Conservation (phyloP, 2,888 invertebrate genomes). For the Drosophila siamana region DNA sequence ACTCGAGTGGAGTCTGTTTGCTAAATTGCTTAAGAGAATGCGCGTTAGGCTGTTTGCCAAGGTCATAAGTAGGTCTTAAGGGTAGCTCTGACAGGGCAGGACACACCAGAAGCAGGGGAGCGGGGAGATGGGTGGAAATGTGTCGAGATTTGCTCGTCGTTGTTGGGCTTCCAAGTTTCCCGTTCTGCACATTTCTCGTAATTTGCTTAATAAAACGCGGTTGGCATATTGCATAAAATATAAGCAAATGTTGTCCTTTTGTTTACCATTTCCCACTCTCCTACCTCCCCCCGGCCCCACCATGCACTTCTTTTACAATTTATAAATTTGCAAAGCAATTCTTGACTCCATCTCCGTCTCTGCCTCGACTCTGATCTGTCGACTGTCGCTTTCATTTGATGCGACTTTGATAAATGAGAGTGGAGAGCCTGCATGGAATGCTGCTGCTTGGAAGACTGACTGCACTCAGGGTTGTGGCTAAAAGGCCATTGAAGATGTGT, state of each 20-base stretch:
- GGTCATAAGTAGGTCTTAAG: constrained; percentile 79
- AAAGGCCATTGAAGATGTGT: constrained; percentile 52
- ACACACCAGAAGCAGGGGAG: no score
- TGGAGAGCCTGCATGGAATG: constrained; percentile 14
- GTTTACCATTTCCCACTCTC: constrained; percentile 17
- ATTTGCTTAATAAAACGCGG: constrained; percentile 81
- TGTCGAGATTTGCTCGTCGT: constrained; percentile 62
- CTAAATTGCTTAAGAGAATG: constrained; percentile 79
- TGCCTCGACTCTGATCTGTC: constrained; percentile 42
- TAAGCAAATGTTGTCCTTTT: constrained; percentile 66
- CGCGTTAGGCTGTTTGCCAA: constrained; percentile 76
- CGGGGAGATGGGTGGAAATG: neutral
- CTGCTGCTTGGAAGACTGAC: no score
- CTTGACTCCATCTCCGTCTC: constrained; percentile 44
- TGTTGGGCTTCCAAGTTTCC: constrained; percentile 19
- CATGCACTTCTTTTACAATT: constrained; percentile 34
- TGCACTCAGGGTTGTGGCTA: constrained; percentile 56
- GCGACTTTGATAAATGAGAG: constrained; percentile 61
- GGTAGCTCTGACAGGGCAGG: constrained; percentile 1
- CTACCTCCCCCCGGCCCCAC: neutral
- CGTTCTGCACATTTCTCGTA: constrained; percentile 63
- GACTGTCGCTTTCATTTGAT: constrained; percentile 73
- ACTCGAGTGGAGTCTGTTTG: constrained; percentile 70
- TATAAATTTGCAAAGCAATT: constrained; percentile 57
- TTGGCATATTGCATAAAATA: constrained; percentile 81